These are phyloP conservation scores for Penaeus japonicus DNA, from an alignment of 1,140 invertebrate genomes.

Conservation along the genomic window DNA sequence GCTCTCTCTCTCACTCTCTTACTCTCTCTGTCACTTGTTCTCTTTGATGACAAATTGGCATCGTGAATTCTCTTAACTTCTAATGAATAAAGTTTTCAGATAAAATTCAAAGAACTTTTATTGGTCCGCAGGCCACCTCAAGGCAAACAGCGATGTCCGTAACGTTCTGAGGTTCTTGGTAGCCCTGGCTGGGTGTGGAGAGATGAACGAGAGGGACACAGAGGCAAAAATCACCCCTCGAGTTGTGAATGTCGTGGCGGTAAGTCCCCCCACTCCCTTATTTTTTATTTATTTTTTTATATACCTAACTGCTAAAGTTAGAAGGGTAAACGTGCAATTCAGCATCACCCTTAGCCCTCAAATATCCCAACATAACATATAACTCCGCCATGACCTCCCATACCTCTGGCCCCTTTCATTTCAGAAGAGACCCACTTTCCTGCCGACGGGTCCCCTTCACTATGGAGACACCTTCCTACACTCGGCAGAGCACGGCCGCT, in stretches of 20 bases:
- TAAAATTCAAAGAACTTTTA: too few species aligned
- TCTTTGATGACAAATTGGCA: too few species aligned
- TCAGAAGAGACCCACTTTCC: conserved; percentile 9
- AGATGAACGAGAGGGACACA: not conserved
- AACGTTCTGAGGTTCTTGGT: conserved; percentile 36
- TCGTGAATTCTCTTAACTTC: too few species aligned
- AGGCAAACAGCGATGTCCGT: conserved; percentile 33
- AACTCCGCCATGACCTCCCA: not conserved
- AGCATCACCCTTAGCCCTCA: too few species aligned
- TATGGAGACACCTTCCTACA: conserved; percentile 42
- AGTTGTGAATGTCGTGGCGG: not conserved
- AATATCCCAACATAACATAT: too few species aligned
- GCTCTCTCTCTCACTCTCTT: too few species aligned
- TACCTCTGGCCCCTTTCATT: not conserved
- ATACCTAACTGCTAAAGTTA: too few species aligned
- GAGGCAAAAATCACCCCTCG: conserved; percentile 24
- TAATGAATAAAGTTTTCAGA: too few species aligned
- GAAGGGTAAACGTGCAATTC: too few species aligned
- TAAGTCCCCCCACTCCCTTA: too few species aligned
- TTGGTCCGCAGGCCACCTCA: conserved; percentile 7
- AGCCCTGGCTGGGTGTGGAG: conserved; percentile 35
- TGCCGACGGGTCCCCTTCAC: conserved; percentile 32
- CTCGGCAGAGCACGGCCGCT: conserved; percentile 8
- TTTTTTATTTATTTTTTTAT: too few species aligned
- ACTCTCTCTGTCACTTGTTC: too few species aligned